phyloP scores from a whole-genome alignment of 2,113 vertebrate species.

The Chrysochloris asiatica region DNA sequence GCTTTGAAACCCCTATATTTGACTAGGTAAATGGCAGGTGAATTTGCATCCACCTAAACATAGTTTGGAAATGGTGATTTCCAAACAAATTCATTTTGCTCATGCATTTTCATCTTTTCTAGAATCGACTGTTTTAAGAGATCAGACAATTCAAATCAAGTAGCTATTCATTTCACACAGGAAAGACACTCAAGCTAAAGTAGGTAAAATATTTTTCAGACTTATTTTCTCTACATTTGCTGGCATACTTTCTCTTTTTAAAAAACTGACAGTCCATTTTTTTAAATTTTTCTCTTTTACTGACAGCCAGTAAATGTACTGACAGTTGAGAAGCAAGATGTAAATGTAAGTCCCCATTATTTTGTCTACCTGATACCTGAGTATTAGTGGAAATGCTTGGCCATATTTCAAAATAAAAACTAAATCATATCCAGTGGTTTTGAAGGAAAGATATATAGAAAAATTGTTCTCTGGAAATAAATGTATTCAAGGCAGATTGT shows the following conservation, averaged over 20 bases:
- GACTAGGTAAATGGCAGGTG: conserved; percentile 24
- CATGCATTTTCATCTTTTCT: conserved; percentile 56
- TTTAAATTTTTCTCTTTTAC: conserved; percentile 64
- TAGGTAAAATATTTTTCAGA: conserved; percentile 59
- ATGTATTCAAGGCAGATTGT: background rate
- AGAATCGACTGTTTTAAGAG: conserved; percentile 45
- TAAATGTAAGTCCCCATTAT: conserved; percentile 74
- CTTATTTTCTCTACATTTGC: conserved; percentile 63
- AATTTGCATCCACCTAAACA: background rate
- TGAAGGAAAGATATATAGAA: conserved; percentile 19
- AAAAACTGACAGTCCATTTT: conserved; percentile 70
- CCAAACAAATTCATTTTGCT: conserved; percentile 58
- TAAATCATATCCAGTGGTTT: conserved; percentile 15
- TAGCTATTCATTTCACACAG: conserved; percentile 56
- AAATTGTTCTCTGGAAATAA: conserved; percentile 17
- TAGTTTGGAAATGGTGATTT: conserved; percentile 43
- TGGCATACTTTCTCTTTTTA: conserved; percentile 47
- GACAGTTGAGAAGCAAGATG: conserved; percentile 72
- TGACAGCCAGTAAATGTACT: conserved; percentile 74
- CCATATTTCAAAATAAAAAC: conserved; percentile 68
- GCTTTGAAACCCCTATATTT: conserved; percentile 29
- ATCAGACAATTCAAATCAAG: conserved; percentile 66
- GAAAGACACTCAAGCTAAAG: conserved; percentile 45
- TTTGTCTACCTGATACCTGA: conserved; percentile 62
- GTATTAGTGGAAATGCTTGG: background rate